Evolutionary conservation across 2,113 vertebrate species (phyloP).

Genomic region (Python bivittatus): DNA sequence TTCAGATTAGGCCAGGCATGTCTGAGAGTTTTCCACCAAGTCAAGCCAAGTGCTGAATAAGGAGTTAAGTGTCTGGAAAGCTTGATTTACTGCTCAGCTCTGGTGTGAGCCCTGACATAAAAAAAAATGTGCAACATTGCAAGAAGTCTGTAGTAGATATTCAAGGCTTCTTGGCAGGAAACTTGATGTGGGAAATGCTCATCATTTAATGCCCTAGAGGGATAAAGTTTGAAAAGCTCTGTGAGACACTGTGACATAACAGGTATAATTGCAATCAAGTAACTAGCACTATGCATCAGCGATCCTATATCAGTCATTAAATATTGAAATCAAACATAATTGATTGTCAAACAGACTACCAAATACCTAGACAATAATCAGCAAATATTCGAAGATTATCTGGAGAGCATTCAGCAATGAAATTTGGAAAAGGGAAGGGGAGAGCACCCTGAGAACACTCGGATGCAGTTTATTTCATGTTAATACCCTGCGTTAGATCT

Average conservation of each 20-base stretch:
- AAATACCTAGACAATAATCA: not conserved
- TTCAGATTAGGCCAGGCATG: not conserved
- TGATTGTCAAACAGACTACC: conserved; percentile 1
- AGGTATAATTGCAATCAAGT: not conserved
- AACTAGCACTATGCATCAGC: not conserved
- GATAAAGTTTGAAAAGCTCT: not conserved
- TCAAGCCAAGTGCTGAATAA: not conserved
- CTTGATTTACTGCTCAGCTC: not conserved
- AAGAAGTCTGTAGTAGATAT: not conserved
- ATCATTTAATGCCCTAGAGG: too few relatives aligned
- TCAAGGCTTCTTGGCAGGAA: not conserved
- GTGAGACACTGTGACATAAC: not conserved
- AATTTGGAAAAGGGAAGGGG: not conserved
- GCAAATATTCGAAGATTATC: not conserved
- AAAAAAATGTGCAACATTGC: not conserved
- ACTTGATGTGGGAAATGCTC: not conserved
- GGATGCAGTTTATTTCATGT: not conserved
- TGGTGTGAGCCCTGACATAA: not conserved
- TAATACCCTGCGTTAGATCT: not conserved
- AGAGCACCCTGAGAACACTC: not conserved
- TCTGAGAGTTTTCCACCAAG: not conserved
- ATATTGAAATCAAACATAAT: not conserved
- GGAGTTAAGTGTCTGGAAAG: not conserved
- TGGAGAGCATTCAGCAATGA: not conserved
- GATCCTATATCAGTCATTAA: not conserved